These are phyloP conservation scores for Oreochromis spilurus DNA, from an alignment of 2,113 vertebrate species.

Conservation along the genomic window DNA sequence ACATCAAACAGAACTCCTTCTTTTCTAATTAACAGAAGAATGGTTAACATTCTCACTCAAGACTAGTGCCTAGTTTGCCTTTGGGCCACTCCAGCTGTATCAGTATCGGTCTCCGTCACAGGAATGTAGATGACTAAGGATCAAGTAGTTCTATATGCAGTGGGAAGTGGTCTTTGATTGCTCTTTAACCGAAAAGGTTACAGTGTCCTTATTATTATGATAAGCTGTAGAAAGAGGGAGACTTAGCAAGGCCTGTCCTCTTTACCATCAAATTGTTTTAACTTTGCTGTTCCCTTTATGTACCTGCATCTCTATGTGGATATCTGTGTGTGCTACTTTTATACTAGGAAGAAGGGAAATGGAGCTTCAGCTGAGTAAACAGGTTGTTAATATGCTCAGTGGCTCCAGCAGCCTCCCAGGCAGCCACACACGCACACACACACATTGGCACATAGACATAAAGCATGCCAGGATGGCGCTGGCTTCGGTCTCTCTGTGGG, in stretches of 20 bases:
- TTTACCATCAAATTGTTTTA: constrained; percentile 32
- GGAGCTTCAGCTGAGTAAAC: constrained; percentile 76
- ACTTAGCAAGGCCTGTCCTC: neutral
- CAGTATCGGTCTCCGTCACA: neutral
- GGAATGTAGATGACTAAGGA: constrained; percentile 14
- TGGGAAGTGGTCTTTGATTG: constrained; percentile 30
- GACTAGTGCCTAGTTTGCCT: constrained; percentile 3
- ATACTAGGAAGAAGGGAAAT: constrained; percentile 44
- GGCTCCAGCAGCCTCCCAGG: constrained; percentile 55
- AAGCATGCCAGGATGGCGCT: constrained; percentile 37
- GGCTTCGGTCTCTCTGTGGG: constrained; percentile 12
- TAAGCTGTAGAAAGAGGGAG: constrained; percentile 38
- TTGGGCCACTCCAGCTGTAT: neutral
- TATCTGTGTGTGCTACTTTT: constrained; percentile 15
- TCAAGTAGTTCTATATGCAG: constrained; percentile 10
- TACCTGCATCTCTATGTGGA: neutral
- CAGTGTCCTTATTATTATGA: constrained; percentile 64
- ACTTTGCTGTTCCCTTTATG: constrained; percentile 18
- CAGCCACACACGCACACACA: constrained; percentile 18
- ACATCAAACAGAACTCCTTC: constrained; percentile 36
- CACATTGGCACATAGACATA: constrained; percentile 19
- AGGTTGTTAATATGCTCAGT: constrained; percentile 77
- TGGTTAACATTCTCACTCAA: constrained; percentile 1
- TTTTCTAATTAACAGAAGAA: constrained; percentile 24
- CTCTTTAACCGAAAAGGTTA: constrained; percentile 60